Evolutionary conservation across 2,888 invertebrate species (phyloP).

Genomic region (Mesoligia furuncula): DNA sequence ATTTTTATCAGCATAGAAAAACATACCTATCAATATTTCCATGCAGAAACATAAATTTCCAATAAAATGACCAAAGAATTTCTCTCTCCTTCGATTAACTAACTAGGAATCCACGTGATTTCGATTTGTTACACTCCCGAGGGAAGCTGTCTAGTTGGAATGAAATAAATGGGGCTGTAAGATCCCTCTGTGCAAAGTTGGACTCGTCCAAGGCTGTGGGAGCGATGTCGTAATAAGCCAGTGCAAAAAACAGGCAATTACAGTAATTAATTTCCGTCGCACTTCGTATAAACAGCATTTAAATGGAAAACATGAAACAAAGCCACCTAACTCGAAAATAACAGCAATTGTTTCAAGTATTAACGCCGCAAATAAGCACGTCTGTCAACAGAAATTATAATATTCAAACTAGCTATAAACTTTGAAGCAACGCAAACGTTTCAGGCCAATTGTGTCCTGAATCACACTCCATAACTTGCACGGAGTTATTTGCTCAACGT

Average conservation of each 20-base stretch:
- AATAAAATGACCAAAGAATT: constrained; percentile 32
- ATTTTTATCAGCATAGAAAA: constrained; percentile 15
- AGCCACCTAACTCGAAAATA: not conserved
- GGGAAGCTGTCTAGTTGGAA: constrained; percentile 53
- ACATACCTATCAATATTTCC: not conserved
- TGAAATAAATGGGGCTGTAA: constrained; percentile 57
- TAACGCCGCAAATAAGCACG: constrained; percentile 16
- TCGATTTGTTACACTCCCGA: constrained; percentile 48
- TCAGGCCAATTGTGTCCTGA: constrained; percentile 45
- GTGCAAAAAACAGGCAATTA: constrained; percentile 40
- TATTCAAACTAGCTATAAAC: constrained; percentile 37
- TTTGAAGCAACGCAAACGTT: constrained; percentile 32
- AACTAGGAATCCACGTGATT: constrained; percentile 48
- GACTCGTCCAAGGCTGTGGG: constrained; percentile 28
- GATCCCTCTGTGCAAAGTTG: constrained; percentile 38
- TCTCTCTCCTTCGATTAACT: constrained; percentile 51
- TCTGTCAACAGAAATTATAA: constrained; percentile 33
- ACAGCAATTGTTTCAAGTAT: constrained; percentile 2
- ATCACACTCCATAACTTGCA: constrained; percentile 51
- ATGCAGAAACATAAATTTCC: not conserved
- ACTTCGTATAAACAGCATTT: constrained; percentile 10
- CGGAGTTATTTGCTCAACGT: constrained; percentile 54
- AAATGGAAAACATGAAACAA: constrained; percentile 20
- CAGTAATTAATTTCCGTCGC: constrained; percentile 26
- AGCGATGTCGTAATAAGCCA: constrained; percentile 38